These are phyloP conservation scores for Threskiornis aethiopicus DNA, from an alignment of 2,797 vertebrate genomes.

Conservation along the genomic window DNA sequence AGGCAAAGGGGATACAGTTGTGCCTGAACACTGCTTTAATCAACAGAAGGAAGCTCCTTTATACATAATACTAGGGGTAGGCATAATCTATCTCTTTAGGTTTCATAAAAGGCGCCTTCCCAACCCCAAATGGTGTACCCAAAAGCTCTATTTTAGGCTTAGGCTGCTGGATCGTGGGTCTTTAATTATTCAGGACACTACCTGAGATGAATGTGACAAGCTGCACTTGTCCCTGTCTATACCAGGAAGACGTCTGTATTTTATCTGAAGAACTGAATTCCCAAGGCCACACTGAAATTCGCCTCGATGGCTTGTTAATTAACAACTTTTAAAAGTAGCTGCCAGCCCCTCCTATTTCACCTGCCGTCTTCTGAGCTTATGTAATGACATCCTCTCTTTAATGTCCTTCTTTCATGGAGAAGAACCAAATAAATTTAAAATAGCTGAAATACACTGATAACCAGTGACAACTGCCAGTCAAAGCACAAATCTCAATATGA, in stretches of 20 bases:
- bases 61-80: background rate
- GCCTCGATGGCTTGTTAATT: background rate
- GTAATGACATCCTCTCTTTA: background rate
- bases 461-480: background rate
- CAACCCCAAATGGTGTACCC: background rate
- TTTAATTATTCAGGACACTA: background rate
- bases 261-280: background rate
- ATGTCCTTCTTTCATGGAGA: background rate
- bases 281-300: background rate
- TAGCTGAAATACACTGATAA: background rate
- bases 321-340: background rate
- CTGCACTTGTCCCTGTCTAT: background rate
- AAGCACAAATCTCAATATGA: background rate
- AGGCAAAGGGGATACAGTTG: background rate
- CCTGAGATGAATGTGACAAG: background rate
- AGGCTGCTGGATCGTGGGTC: background rate
- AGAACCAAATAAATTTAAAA: background rate
- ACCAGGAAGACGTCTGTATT: background rate
- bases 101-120: background rate
- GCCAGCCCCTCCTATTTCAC: background rate
- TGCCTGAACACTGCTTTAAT: background rate
- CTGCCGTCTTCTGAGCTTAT: background rate
- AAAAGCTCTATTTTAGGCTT: background rate
- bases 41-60: background rate
- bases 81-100: background rate